phyloP scores from a whole-genome alignment of 30 jellyfish, hydroid and myxozoan genomes.

The Aurelia aurita region DNA sequence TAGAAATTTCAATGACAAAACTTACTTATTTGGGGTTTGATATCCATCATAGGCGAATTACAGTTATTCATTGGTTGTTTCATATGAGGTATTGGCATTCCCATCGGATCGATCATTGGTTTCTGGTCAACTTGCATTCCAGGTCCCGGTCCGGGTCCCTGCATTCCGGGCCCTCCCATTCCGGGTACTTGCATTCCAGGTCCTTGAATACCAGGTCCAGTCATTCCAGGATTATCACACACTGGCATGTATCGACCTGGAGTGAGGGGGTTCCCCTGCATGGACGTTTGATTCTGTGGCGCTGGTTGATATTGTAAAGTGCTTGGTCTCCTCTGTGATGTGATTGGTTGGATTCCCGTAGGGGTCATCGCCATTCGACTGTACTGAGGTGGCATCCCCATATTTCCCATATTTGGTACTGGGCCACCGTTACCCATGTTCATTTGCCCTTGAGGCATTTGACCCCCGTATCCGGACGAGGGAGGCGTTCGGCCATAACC shows the following conservation, averaged over 20 bases:
- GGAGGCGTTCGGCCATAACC: slow-evolving; percentile 91
- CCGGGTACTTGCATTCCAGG: slow-evolving; percentile 40
- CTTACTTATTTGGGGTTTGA: slow-evolving; percentile 77
- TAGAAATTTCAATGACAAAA: background rate
- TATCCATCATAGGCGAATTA: slow-evolving; percentile 75
- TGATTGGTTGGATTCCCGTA: slow-evolving; percentile 80
- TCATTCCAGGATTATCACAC: slow-evolving; percentile 81
- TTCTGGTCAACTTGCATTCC: slow-evolving; percentile 73
- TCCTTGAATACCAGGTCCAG: slow-evolving; percentile 42
- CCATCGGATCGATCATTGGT: slow-evolving; percentile 85
- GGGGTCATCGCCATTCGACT: slow-evolving; percentile 83
- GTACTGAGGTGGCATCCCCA: slow-evolving; percentile 98
- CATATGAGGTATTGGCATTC: slow-evolving; percentile 59
- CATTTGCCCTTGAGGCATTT: slow-evolving; percentile 81
- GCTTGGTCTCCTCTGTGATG: slow-evolving; percentile 95
- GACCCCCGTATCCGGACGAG: slow-evolving; percentile 71
- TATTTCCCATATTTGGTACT: slow-evolving; percentile 77
- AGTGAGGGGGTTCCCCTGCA: slow-evolving; percentile 68
- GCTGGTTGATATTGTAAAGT: slow-evolving; percentile 96
- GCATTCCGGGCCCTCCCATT: slow-evolving; percentile 47
- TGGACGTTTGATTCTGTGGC: slow-evolving; percentile 64
- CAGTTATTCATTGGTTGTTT: slow-evolving; percentile 38
- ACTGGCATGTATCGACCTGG: slow-evolving; percentile 84
- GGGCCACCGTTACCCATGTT: slow-evolving; percentile 90
- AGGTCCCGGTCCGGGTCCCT: slow-evolving; percentile 67